Evolutionary conservation across 2,888 invertebrate genomes (phyloP).

Genomic region (Meandrusa payeni): DNA sequence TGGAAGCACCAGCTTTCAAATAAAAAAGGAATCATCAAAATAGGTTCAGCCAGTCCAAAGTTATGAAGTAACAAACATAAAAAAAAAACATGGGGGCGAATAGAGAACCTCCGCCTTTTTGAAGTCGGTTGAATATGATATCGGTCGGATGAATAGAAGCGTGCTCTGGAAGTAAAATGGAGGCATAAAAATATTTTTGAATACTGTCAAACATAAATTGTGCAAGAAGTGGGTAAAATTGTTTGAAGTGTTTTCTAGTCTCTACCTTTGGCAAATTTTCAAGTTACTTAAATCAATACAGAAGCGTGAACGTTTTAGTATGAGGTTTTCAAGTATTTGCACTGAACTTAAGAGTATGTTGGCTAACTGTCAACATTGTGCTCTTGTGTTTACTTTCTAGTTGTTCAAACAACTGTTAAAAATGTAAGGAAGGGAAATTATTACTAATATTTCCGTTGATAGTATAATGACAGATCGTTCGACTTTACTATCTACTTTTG

Average conservation of each 20-base stretch:
- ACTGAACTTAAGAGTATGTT: constrained; percentile 40
- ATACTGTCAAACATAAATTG: constrained; percentile 7
- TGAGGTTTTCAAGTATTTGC: constrained; percentile 37
- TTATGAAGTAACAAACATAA: no score
- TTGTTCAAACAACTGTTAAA: constrained; percentile 16
- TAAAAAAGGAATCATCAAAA: no score
- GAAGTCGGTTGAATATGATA: no score
- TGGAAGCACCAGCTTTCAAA: no score
- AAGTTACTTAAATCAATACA: constrained; percentile 28
- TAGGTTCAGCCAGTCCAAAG: no score
- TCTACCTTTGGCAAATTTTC: constrained; percentile 25
- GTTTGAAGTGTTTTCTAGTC: constrained; percentile 17
- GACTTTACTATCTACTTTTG: no score
- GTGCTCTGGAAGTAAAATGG: neutral
- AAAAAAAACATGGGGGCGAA: no score
- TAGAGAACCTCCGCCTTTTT: no score
- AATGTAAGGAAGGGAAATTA: no score
- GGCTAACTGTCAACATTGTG: constrained; percentile 32
- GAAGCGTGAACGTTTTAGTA: constrained; percentile 36
- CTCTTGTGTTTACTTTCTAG: constrained; percentile 11
- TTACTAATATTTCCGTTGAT: no score
- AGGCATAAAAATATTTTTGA: constrained; percentile 11
- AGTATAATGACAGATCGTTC: no score
- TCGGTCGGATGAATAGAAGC: no score
- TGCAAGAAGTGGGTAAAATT: neutral